Evolutionary conservation across 2,113 vertebrate species (phyloP).

Genomic region (Alexandromys fortis): DNA sequence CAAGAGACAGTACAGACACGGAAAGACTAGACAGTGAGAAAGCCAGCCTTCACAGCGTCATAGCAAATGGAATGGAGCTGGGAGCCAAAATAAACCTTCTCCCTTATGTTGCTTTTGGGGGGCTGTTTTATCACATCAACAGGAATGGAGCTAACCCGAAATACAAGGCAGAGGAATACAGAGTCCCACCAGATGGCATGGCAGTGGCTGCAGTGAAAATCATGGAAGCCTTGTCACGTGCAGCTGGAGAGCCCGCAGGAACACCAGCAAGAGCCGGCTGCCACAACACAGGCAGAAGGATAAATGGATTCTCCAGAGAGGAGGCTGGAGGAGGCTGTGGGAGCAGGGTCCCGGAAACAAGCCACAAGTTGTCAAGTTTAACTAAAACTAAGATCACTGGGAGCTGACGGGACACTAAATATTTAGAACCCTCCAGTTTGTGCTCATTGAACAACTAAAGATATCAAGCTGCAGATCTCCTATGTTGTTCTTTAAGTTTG

Average conservation of each 20-base stretch:
- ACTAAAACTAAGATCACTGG: background rate
- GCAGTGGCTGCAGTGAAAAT: rapidly evolving
- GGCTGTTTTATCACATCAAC: background rate
- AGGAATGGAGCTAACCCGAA: background rate
- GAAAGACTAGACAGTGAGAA: background rate
- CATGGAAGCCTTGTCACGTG: background rate
- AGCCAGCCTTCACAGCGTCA: background rate
- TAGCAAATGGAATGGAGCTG: background rate
- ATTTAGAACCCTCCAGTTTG: constrained; percentile 37
- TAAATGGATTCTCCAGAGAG: background rate
- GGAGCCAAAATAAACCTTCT: background rate
- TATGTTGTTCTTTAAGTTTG: constrained; percentile 23
- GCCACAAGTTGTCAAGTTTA: background rate
- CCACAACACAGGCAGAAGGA: background rate
- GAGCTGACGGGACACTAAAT: background rate
- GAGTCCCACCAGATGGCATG: background rate
- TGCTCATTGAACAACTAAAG: constrained; percentile 35
- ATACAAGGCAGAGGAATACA: background rate
- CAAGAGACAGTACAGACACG: background rate
- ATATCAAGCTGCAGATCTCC: constrained; percentile 27
- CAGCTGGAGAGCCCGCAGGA: background rate
- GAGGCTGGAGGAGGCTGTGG: background rate
- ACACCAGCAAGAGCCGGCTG: background rate
- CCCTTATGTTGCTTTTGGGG: background rate
- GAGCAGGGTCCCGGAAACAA: background rate